Conservation (phyloP, 2,797 vertebrate species). For the Apogon talboti region DNA sequence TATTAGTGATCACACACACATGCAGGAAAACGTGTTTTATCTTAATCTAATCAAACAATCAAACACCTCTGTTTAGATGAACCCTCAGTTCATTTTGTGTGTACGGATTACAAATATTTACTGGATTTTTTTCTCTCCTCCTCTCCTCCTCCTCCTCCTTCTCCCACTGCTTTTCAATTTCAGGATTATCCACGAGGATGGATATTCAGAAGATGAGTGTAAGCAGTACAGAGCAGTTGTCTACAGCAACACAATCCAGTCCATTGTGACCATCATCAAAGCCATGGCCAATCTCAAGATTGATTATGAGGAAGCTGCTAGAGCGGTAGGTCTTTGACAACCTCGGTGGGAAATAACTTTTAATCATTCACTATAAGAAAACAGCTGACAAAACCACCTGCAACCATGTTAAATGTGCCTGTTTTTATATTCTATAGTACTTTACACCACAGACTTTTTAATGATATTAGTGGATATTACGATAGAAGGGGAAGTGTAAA, state of each 20-base stretch:
- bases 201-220: slow-evolving; percentile 98
- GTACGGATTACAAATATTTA: neutral
- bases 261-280: slow-evolving; percentile 98
- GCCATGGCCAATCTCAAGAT: slow-evolving; percentile 97
- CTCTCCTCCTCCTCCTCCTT: neutral
- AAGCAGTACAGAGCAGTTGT: slow-evolving; percentile 98
- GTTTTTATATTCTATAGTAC: neutral
- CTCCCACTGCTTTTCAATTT: neutral
- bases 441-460: neutral
- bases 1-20: slow-evolving; percentile 5
- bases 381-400: too few species aligned
- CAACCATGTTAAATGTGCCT: neutral
- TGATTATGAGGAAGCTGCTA: slow-evolving; percentile 90
- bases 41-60: neutral
- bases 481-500: too few species aligned
- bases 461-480: neutral
- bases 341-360: neutral
- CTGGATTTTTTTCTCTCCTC: neutral
- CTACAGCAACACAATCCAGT: slow-evolving; percentile 99
- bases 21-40: neutral
- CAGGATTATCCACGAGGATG: slow-evolving; percentile 98
- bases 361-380: neutral
- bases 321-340: slow-evolving; percentile 83
- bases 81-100: neutral
- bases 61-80: neutral